These are phyloP conservation scores for Syritta pipiens DNA, from an alignment of 2,888 invertebrate genomes.

Conservation along the genomic window DNA sequence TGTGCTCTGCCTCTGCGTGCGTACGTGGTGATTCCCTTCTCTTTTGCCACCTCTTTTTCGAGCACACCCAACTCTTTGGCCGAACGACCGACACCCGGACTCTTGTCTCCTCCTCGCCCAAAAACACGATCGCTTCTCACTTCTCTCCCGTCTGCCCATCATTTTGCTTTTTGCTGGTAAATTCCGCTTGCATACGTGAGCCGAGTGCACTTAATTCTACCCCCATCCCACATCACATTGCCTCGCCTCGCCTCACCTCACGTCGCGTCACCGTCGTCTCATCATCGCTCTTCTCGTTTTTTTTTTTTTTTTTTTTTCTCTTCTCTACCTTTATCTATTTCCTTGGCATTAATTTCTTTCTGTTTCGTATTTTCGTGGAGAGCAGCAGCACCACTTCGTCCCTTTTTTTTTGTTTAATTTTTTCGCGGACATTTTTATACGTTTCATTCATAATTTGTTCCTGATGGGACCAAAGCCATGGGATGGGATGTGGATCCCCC, in stretches of 20 bases:
- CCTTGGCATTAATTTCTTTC: conserved; percentile 55
- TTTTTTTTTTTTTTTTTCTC: no score
- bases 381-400: neutral
- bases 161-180: conserved; percentile 53
- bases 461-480: conserved; percentile 27
- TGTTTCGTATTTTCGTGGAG: conserved; percentile 22
- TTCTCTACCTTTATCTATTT: conserved; percentile 40
- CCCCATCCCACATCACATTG: conserved; percentile 14
- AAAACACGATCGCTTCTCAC: conserved; percentile 17
- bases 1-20: conserved; percentile 27
- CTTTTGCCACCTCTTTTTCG: conserved; percentile 23
- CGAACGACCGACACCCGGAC: no score
- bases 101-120: neutral
- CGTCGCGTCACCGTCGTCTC: conserved; percentile 2
- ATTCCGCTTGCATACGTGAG: conserved; percentile 59
- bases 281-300: neutral
- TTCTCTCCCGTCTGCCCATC: conserved; percentile 24
- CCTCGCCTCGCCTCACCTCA: neutral
- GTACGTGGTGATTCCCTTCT: conserved; percentile 58
- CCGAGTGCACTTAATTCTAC: conserved; percentile 48
- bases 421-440: conserved; percentile 42
- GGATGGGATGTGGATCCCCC: conserved; percentile 2
- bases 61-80: conserved; percentile 17
- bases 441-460: conserved; percentile 62
- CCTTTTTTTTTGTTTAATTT: conserved; percentile 19